phyloP scores from a whole-genome alignment of 2,888 invertebrate species.

The Drosophila longiperda region DNA sequence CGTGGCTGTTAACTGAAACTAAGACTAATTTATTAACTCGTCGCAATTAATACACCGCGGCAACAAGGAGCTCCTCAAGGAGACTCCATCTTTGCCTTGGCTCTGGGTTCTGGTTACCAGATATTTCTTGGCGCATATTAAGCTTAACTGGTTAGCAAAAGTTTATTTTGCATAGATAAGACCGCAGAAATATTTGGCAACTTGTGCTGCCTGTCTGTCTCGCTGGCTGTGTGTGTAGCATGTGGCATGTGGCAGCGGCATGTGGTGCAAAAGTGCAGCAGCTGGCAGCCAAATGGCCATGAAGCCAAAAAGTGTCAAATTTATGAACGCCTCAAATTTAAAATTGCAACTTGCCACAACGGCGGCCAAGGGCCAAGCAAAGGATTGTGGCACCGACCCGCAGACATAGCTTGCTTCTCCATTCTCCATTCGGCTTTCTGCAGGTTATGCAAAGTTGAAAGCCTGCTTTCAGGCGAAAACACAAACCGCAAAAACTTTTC shows the following conservation, averaged over 20 bases:
- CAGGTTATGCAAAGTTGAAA: constrained; percentile 69
- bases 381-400: constrained; percentile 12
- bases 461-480: constrained; percentile 73
- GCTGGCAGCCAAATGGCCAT: constrained; percentile 38
- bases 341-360: constrained; percentile 46
- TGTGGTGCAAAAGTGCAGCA: constrained; percentile 46
- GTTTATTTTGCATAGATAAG: constrained; percentile 77
- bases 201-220: constrained; percentile 23
- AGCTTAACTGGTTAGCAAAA: constrained; percentile 59
- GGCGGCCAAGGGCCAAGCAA: constrained; percentile 1
- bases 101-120: neutral
- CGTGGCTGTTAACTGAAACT: constrained; percentile 3
- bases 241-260: constrained; percentile 32
- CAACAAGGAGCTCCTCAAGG: neutral
- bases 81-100: constrained; percentile 1
- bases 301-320: constrained; percentile 78
- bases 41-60: constrained; percentile 6
- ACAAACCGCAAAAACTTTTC: constrained; percentile 66
- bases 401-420: constrained; percentile 1
- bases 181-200: constrained; percentile 73
- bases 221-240: constrained; percentile 13
- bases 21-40: constrained; percentile 17
- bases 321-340: constrained; percentile 78
- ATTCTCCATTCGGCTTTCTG: neutral
- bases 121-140: constrained; percentile 32